A percentile compares a stretch with the other conserved stretches of the same genome.
phyloP scores from a whole-genome alignment of 2,113 vertebrate genomes.

The Pungitius pungitius region DNA sequence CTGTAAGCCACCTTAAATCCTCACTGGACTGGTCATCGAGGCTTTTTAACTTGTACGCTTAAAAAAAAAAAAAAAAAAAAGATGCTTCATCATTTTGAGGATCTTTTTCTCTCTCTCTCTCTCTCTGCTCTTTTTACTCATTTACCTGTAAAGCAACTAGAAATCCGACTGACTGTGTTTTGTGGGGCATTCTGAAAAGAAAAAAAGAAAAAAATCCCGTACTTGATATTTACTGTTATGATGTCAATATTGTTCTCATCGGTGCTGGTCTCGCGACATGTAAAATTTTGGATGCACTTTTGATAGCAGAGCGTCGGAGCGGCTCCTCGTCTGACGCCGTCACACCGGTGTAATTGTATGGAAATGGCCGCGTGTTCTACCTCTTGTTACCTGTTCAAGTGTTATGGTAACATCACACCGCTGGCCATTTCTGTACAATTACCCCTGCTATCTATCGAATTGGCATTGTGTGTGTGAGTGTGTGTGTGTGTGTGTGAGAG shows the following conservation, averaged over 20 bases:
- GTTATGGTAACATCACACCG: slow-evolving; percentile 84
- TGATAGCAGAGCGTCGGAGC: slow-evolving; percentile 65
- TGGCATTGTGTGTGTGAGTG: slow-evolving; percentile 61
- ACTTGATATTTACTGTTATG: slow-evolving; percentile 82
- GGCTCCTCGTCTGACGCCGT: slow-evolving; percentile 45
- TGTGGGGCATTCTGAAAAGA: slow-evolving; percentile 80
- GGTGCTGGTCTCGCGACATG: slow-evolving; percentile 81
- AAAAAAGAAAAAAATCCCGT: slow-evolving; percentile 56
- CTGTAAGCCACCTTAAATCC: slow-evolving; percentile 74
- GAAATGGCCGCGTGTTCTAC: slow-evolving; percentile 84
- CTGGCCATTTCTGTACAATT: slow-evolving; percentile 85
- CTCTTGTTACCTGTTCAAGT: slow-evolving; percentile 85
- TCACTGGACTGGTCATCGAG: slow-evolving; percentile 63
- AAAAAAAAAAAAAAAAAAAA: slow-evolving; percentile 17
- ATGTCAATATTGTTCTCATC: slow-evolving; percentile 76
- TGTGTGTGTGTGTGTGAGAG: too few species aligned
- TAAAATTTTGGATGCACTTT: slow-evolving; percentile 82
- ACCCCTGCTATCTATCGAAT: slow-evolving; percentile 63
- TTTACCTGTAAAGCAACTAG: slow-evolving; percentile 67
- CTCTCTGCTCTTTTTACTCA: slow-evolving; percentile 48
- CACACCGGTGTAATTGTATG: slow-evolving; percentile 78
- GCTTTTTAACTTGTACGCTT: slow-evolving; percentile 55
- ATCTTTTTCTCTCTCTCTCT: slow-evolving; percentile 12
- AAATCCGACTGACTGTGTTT: slow-evolving; percentile 80
- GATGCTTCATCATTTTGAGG: slow-evolving; percentile 50